Evolutionary conservation across 2,797 vertebrate species (phyloP).

Genomic region (Periophthalmus magnuspinnatus): DNA sequence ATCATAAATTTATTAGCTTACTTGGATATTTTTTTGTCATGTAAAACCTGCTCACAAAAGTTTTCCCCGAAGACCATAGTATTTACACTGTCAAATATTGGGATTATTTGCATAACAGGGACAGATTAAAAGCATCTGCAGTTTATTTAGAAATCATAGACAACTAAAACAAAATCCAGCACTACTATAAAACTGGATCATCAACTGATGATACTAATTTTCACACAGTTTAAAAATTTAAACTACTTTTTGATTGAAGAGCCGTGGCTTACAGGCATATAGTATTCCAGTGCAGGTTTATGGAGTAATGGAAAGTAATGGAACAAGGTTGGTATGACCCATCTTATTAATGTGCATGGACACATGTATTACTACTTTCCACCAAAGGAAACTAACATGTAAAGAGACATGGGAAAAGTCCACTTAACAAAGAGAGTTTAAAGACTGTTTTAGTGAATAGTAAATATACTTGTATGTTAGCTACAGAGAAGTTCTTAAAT

Average conservation of each 20-base stretch:
- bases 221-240: no score
- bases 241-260: neutral
- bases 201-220: no score
- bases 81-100: neutral
- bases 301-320: no score
- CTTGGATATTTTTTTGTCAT: conserved; percentile 1
- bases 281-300: no score
- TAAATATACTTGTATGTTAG: neutral
- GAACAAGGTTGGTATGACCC: conserved; percentile 14
- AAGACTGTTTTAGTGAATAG: no score
- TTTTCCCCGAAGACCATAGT: neutral
- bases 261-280: no score
- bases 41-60: neutral
- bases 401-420: neutral
- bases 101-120: neutral
- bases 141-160: neutral
- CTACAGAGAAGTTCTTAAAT: neutral
- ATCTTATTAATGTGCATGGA: conserved; percentile 9
- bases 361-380: neutral
- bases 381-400: neutral
- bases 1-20: neutral
- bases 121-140: neutral
- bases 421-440: neutral
- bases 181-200: no score
- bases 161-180: no score